phyloP scores from a whole-genome alignment of 2,888 invertebrate species.

The Conops quadrifasciatus region DNA sequence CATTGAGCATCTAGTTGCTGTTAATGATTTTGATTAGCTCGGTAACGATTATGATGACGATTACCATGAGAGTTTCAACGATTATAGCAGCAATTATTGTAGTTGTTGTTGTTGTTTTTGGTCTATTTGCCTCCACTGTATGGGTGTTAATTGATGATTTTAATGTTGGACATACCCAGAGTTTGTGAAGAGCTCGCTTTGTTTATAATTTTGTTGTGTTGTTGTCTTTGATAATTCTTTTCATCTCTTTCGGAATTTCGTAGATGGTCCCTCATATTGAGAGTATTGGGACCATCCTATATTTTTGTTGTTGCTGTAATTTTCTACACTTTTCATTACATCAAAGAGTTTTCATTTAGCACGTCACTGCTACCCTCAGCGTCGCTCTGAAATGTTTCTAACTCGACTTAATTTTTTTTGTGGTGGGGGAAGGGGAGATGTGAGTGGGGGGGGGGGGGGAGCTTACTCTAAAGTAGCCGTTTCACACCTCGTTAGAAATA shows the following conservation, averaged over 20 bases:
- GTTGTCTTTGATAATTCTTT: constrained; percentile 12
- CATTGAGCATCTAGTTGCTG: constrained; percentile 49
- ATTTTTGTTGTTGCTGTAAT: constrained; percentile 35
- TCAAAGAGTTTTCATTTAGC: constrained; percentile 62
- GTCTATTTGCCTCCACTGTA: neutral
- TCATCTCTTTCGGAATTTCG: constrained; percentile 21
- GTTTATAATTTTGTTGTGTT: constrained; percentile 29
- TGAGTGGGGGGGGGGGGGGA: no score
- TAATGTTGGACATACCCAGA: constrained; percentile 40
- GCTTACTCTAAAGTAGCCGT: constrained; percentile 40
- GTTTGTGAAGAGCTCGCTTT: constrained; percentile 32
- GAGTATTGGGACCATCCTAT: no score
- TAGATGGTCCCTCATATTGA: constrained; percentile 27
- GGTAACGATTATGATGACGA: constrained; percentile 51
- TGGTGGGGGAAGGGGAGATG: no score
- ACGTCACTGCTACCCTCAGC: constrained; percentile 44
- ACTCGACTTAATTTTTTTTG: neutral
- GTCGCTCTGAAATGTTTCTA: constrained; percentile 33
- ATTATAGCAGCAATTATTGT: constrained; percentile 44
- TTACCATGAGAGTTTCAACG: constrained; percentile 46
- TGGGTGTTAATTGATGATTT: constrained; percentile 46
- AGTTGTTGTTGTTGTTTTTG: constrained; percentile 8
- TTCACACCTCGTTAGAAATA: constrained; percentile 64
- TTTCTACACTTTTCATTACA: constrained; percentile 50
- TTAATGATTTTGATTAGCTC: constrained; percentile 48